Evolutionary conservation across 2,113 vertebrate species (phyloP).

Genomic region (Ochotona princeps): DNA sequence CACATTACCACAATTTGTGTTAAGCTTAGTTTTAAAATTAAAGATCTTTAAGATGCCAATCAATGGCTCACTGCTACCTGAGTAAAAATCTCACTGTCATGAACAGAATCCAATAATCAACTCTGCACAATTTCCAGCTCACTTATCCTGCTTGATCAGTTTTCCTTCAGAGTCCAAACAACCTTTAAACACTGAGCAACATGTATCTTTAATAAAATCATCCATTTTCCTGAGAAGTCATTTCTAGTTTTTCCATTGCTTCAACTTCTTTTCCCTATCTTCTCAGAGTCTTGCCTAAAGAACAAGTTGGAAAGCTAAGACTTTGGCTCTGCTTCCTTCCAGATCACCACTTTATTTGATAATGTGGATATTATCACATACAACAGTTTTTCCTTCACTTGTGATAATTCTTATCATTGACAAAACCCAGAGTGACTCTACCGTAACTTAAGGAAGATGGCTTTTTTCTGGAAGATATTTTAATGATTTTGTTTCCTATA

Average conservation of each 20-base stretch:
- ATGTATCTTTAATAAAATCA: background rate
- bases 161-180: background rate
- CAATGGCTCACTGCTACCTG: background rate
- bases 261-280: background rate
- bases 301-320: background rate
- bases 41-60: background rate
- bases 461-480: background rate
- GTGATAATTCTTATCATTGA: background rate
- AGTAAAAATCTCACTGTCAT: background rate
- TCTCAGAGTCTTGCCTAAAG: background rate
- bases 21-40: background rate
- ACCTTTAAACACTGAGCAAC: background rate
- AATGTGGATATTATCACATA: constrained; percentile 32
- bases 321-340: background rate
- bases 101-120: background rate
- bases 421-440: background rate
- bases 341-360: background rate
- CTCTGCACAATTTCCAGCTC: background rate
- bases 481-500: constrained; percentile 10
- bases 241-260: background rate
- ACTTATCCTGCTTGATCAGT: background rate
- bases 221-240: background rate
- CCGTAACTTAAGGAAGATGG: constrained; percentile 36
- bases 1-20: background rate
- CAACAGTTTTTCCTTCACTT: background rate